A percentile compares a stretch with the other conserved stretches of the same genome.
phyloP scores from a whole-genome alignment of 2,113 vertebrate species.

The Bos taurus region DNA sequence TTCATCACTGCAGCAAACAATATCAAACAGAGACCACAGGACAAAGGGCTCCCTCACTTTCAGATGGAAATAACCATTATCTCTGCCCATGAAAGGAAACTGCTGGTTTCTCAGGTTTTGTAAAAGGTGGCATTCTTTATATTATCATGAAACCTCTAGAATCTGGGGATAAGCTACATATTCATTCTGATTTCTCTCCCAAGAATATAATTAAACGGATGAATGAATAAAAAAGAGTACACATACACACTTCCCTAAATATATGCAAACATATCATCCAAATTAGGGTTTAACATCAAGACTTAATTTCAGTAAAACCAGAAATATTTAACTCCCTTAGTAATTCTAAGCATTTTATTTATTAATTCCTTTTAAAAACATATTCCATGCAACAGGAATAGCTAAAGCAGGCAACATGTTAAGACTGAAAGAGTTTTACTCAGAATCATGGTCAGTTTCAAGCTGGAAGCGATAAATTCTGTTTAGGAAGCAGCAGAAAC shows the following conservation, averaged over 20 bases:
- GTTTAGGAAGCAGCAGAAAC: neutral
- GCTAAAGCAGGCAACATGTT: neutral
- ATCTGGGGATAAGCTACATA: neutral
- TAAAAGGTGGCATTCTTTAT: slow-evolving; percentile 6
- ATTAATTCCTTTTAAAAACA: neutral
- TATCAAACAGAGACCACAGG: neutral
- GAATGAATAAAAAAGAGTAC: neutral
- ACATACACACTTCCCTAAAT: neutral
- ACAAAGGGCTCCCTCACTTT: neutral
- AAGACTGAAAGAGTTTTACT: neutral
- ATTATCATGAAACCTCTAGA: neutral
- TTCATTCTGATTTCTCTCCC: neutral
- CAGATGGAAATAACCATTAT: neutral
- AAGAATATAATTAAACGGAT: neutral
- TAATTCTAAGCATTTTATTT: neutral
- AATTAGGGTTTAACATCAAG: neutral
- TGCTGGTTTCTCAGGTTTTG: neutral
- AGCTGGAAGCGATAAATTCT: neutral
- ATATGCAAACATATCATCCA: neutral
- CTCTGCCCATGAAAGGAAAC: neutral
- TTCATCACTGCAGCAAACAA: neutral
- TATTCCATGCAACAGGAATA: neutral
- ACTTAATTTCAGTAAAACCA: neutral
- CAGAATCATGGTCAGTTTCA: neutral
- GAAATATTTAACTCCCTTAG: neutral